phyloP scores from a whole-genome alignment of 2,113 vertebrate species.

The Antennarius striatus region DNA sequence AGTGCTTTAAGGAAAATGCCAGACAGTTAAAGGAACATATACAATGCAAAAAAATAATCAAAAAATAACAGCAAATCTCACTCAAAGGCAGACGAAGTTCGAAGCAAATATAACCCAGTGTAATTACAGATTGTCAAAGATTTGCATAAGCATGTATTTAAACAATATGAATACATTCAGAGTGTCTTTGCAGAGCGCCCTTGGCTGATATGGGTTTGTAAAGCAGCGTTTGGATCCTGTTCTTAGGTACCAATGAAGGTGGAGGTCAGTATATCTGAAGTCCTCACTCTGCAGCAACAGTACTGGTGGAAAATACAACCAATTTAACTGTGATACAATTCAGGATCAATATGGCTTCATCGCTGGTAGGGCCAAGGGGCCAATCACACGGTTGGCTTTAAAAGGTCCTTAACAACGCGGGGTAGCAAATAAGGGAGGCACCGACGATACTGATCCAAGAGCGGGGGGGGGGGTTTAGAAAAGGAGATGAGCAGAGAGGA shows the following conservation, averaged over 20 bases:
- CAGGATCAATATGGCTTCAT: slow-evolving; percentile 74
- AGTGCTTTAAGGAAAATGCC: slow-evolving; percentile 38
- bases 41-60: slow-evolving; percentile 15
- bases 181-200: slow-evolving; percentile 55
- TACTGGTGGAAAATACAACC: slow-evolving; percentile 56
- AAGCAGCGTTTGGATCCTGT: slow-evolving; percentile 53
- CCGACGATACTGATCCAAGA: slow-evolving; percentile 39
- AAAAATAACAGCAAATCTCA: slow-evolving; percentile 39
- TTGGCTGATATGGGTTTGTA: slow-evolving; percentile 45
- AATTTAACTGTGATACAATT: slow-evolving; percentile 69
- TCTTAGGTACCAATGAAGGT: slow-evolving; percentile 39
- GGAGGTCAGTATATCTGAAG: slow-evolving; percentile 58
- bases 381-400: slow-evolving; percentile 46
- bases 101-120: slow-evolving; percentile 64
- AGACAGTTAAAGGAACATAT: slow-evolving; percentile 21
- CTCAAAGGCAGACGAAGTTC: slow-evolving; percentile 24
- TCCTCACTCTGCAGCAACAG: slow-evolving; percentile 58
- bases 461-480: background rate
- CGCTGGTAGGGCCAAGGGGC: slow-evolving; percentile 40
- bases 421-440: slow-evolving; percentile 58
- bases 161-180: slow-evolving; percentile 64
- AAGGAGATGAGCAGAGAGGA: background rate
- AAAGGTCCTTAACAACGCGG: slow-evolving; percentile 64
- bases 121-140: slow-evolving; percentile 67
- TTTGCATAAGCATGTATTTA: slow-evolving; percentile 38